Percentiles rank a stretch among this genome's conserved stretches.
These are phyloP conservation scores for Petrocephalus schoutedeni DNA, from an alignment of 2,797 vertebrate species.

Conservation along the genomic window DNA sequence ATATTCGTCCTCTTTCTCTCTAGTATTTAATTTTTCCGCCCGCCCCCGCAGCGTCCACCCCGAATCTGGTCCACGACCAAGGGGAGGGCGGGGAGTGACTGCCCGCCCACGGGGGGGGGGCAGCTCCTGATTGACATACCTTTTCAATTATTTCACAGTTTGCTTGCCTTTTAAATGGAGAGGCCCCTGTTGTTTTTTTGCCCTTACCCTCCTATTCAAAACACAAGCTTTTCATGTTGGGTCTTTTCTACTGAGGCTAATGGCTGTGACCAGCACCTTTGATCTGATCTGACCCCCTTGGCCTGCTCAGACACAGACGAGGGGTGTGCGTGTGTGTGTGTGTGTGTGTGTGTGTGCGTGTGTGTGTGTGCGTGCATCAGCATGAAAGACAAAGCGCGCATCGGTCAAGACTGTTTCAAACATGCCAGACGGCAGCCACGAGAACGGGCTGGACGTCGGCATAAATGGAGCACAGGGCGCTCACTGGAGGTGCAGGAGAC, in stretches of 20 bases:
- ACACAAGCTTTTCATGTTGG: constrained; percentile 74
- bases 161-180: constrained; percentile 71
- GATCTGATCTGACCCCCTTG: constrained; percentile 70
- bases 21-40: constrained; percentile 67
- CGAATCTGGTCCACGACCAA: constrained; percentile 63
- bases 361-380: constrained; percentile 31
- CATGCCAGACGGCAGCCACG: constrained; percentile 57
- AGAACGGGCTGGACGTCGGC: neutral
- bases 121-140: constrained; percentile 75
- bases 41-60: constrained; percentile 61
- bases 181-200: constrained; percentile 67
- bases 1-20: constrained; percentile 55
- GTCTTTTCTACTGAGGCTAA: constrained; percentile 67
- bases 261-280: constrained; percentile 77
- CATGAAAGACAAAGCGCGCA: constrained; percentile 27
- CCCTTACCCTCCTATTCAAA: constrained; percentile 66
- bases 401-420: constrained; percentile 60
- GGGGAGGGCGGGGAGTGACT: constrained; percentile 70
- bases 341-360: constrained; percentile 43
- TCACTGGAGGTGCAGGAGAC: neutral
- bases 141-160: constrained; percentile 85
- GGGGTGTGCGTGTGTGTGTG: constrained; percentile 53
- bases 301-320: constrained; percentile 56
- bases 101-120: constrained; percentile 57
- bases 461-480: neutral